Percentiles rank a stretch among this genome's conserved stretches.
Evolutionary conservation across 2,888 invertebrate species (phyloP).

Genomic region (Adelphocoris suturalis): DNA sequence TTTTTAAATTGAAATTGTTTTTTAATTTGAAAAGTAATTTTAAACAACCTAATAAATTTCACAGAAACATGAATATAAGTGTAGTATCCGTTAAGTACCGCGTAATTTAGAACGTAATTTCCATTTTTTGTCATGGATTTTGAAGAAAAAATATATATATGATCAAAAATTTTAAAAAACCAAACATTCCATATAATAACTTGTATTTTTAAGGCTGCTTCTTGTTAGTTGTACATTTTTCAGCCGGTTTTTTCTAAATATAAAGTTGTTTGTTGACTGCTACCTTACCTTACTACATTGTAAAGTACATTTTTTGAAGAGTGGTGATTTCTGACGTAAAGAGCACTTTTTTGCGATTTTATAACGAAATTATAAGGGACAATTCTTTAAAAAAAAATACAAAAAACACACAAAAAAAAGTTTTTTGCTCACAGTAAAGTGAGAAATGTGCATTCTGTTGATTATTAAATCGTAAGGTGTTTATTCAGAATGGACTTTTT

Average conservation of each 20-base stretch:
- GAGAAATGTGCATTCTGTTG: background rate
- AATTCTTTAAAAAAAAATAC: background rate
- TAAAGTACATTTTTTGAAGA: background rate
- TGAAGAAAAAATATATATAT: background rate
- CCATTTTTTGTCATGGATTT: background rate
- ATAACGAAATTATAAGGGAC: background rate
- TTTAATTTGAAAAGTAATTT: background rate
- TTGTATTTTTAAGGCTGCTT: constrained; percentile 20
- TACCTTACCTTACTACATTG: background rate
- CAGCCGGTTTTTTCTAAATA: constrained; percentile 33
- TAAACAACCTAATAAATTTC: background rate
- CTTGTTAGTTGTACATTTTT: background rate
- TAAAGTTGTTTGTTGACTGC: constrained; percentile 3
- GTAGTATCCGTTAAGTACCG: constrained; percentile 10
- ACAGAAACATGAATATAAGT: background rate
- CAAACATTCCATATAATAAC: constrained; percentile 5
- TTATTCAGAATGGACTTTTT: constrained; percentile 24
- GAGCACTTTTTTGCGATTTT: constrained; percentile 22
- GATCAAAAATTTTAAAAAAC: background rate
- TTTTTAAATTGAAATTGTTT: background rate
- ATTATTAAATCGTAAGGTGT: constrained; percentile 33
- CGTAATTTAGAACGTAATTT: background rate
- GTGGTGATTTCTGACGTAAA: background rate
- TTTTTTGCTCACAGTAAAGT: background rate
- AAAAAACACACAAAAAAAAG: background rate